These are phyloP conservation scores for Macrosteles quadrilineatus DNA, from an alignment of 1,140 invertebrate genomes.

Conservation along the genomic window DNA sequence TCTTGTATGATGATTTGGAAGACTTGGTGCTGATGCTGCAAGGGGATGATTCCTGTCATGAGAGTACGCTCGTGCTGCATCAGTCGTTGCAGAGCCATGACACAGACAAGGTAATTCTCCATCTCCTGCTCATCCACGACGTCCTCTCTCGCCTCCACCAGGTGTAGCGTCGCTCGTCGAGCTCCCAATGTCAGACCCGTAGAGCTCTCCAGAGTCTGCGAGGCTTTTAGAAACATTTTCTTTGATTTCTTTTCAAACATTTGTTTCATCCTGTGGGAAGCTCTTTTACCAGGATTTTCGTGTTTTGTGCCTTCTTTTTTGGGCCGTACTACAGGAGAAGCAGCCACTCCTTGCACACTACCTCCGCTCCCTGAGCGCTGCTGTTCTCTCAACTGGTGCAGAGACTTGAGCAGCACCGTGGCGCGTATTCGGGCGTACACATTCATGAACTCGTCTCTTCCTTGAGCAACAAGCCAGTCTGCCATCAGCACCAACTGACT, in stretches of 20 bases:
- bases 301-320: conserved; percentile 53
- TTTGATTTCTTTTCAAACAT: conserved; percentile 80
- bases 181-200: conserved; percentile 66
- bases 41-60: conserved; percentile 81
- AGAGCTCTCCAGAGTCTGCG: conserved; percentile 74
- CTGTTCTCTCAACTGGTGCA: conserved; percentile 79
- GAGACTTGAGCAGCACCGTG: conserved; percentile 70
- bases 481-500: conserved; percentile 77
- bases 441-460: conserved; percentile 74
- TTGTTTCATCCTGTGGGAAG: conserved; percentile 60
- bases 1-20: conserved; percentile 84
- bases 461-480: conserved; percentile 80
- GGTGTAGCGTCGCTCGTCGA: conserved; percentile 49
- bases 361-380: conserved; percentile 73
- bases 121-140: conserved; percentile 78
- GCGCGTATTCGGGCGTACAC: conserved; percentile 79
- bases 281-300: conserved; percentile 58
- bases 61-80: conserved; percentile 84
- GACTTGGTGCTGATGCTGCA: conserved; percentile 75
- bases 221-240: conserved; percentile 81
- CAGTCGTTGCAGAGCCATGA: conserved; percentile 83
- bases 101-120: conserved; percentile 82
- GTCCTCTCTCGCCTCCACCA: conserved; percentile 59
- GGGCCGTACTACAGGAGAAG: conserved; percentile 48
- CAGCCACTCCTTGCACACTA: conserved; percentile 51